phyloP scores from a whole-genome alignment of 2,797 vertebrate species.

The Thalassophryne amazonica region DNA sequence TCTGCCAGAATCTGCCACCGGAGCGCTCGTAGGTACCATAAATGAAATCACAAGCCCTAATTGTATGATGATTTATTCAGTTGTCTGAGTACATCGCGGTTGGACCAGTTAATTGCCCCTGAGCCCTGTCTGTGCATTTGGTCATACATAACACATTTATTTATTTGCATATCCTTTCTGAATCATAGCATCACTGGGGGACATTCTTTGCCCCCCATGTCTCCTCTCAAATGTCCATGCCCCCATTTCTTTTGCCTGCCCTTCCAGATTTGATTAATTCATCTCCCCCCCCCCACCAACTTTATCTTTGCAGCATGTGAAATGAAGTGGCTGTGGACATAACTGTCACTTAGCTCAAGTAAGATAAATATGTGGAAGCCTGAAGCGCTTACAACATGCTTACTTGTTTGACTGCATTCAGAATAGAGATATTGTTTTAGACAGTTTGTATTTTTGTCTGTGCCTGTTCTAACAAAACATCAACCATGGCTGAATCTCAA shows the following conservation, averaged over 20 bases:
- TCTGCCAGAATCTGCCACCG: conserved; percentile 77
- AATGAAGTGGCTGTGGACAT: conserved; percentile 74
- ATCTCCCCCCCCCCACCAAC: conserved; percentile 13
- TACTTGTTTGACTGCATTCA: conserved; percentile 40
- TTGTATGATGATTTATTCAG: conserved; percentile 84
- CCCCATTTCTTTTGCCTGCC: conserved; percentile 19
- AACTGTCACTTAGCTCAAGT: conserved; percentile 79
- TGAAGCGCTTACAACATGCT: conserved; percentile 37
- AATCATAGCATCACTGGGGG: conserved; percentile 66
- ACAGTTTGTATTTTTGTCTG: not conserved
- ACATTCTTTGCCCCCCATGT: conserved; percentile 15
- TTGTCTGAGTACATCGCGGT: conserved; percentile 73
- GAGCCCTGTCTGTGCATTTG: conserved; percentile 61
- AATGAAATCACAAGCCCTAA: conserved; percentile 83
- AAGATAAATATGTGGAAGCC: conserved; percentile 76
- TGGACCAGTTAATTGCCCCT: conserved; percentile 62
- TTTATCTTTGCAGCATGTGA: conserved; percentile 47
- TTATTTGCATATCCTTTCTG: conserved; percentile 70
- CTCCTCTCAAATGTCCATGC: not conserved
- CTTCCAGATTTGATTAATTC: conserved; percentile 71
- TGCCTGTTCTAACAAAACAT: conserved; percentile 7
- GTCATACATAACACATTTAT: conserved; percentile 81
- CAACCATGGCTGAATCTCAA: too few species aligned
- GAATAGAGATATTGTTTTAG: conserved; percentile 23
- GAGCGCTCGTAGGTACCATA: conserved; percentile 77